Base-by-base conservation (phyloP, 1,140 invertebrate genomes). In the Aphelenchoides avenae region DNA sequence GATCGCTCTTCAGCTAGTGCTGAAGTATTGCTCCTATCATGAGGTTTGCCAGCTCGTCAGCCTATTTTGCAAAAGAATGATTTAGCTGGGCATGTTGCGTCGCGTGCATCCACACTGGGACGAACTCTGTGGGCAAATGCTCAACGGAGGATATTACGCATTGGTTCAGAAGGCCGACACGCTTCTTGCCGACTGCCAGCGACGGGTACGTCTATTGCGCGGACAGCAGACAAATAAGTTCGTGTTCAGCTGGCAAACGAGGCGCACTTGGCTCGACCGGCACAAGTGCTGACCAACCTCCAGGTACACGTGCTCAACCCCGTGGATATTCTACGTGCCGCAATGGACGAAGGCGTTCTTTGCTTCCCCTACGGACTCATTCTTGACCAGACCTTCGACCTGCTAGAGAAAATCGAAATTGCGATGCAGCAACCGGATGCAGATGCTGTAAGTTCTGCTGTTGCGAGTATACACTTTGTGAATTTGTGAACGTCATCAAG, bases 221-320 rank as follows among this genome's bases (percentile, higher is more conserved):
- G 7, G 20, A 26, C 15, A 44, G 30, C 13, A 56, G 50, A 7
- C 11, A 61, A 61, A n/a, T 36, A 27, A 39, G n/a, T 9, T 2
- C 18, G 18, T 26, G 11, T 61, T 1, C 31, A 57, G 46, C 39
- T 66, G 11, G 52, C 39, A 50, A 44, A 40, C 26, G 73, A 74
- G 34, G 39, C 49, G 20, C 49, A 52, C 30, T 47, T 74, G 9
- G 34, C 42, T 9, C 52, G 60, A 18, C 61, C 55, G 27, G 55
- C 62, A 37, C 55, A 61, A 41, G 56, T 73, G 15, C 39, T 75
- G 5, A 75, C 73, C 5, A 70, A 69, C 15, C 57, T 75, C 27
- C 73, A 75, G 51, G 65, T 76, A 4, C 69, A 76, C 42, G 65
- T 77, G 33, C 41, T 75, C n/a, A 75, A 75, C 62, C 74, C 71